Evolutionary conservation across 2,113 vertebrate genomes (phyloP), one percentile per base, ranked within the genome.

Genomic region (Xerus inauris): DNA sequence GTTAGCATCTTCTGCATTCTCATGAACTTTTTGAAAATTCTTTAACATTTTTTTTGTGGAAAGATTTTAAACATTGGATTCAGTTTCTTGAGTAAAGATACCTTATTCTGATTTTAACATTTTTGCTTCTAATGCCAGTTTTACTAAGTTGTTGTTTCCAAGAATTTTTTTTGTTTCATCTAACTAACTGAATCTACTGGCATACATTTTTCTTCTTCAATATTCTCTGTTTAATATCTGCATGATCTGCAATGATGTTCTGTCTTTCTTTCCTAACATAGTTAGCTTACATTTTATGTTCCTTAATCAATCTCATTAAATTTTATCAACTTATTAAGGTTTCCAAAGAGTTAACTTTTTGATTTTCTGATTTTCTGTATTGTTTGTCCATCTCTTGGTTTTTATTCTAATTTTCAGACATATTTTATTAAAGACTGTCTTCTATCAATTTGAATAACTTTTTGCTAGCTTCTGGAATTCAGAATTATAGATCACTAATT

Each of bases 11-110:
- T 84, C 49, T 84, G 49, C 14, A 65, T 65, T 88, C 30, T 51
- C 62, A 87, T 26, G 20, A 91, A 81, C 45, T 89, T 94, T 64
- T 71, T 10, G n/a, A 45, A 64, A 42, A 20, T 22, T 57, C 9
- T 35, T 83, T 75, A 84, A 83, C 75, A 67, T 91, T 82, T 92
- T 75, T 40, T 88, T 86, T 86, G 7, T 86, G 24, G 10, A 94
- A 77, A 83, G 9, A 67, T 71, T 87, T 94, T 86, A 73, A 89
- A 67, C 5, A 87, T 93, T 95, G n/a, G 88, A 30, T 69, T 85
- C 7, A 75, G 75, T 93, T 69, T 88, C 20, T 85, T 80, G 57
- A 47, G 62, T 62, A 72, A 32, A 76, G 42, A 91, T 0, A 67
- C 14, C 16, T 57, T 71, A 80, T 80, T 79, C n/a, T 47, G 11